A percentile compares a stretch with the other conserved stretches of the same genome.
These are phyloP conservation scores for Esox masquinongy DNA, from an alignment of 2,797 vertebrate genomes.

Conservation along the genomic window DNA sequence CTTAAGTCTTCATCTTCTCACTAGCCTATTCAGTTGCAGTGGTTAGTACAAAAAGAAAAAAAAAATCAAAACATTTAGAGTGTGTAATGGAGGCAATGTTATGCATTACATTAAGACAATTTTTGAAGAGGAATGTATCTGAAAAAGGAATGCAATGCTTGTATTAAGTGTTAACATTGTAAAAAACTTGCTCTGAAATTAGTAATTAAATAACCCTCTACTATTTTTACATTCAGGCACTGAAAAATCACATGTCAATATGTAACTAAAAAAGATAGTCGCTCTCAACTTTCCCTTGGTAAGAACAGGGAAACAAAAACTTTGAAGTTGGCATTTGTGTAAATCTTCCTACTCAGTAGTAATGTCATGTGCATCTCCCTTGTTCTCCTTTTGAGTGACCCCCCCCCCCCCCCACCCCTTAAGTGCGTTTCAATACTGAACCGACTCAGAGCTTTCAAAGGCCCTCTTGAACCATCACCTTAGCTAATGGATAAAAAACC, in stretches of 20 bases:
- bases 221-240: constrained; percentile 85
- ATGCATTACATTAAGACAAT: constrained; percentile 77
- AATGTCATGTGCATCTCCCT: constrained; percentile 69
- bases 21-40: constrained; percentile 28
- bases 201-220: constrained; percentile 83
- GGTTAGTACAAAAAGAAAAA: constrained; percentile 68
- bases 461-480: constrained; percentile 57
- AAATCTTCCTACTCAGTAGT: constrained; percentile 77
- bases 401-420: constrained; percentile 16
- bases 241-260: constrained; percentile 83
- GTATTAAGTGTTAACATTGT: constrained; percentile 78
- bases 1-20: constrained; percentile 12
- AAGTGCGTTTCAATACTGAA: constrained; percentile 58
- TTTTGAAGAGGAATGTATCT: constrained; percentile 81
- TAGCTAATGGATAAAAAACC: constrained; percentile 63
- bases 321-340: constrained; percentile 79
- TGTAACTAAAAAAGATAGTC: constrained; percentile 83
- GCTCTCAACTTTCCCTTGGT: constrained; percentile 74
- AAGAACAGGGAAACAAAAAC: constrained; percentile 78
- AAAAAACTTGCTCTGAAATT: constrained; percentile 79
- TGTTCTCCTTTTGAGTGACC: constrained; percentile 50
- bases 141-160: constrained; percentile 84
- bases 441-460: constrained; percentile 53
- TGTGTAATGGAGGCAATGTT: constrained; percentile 76
- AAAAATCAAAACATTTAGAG: constrained; percentile 62